Evolutionary conservation across 2,888 invertebrate genomes (phyloP), one percentile per base, ranked within the genome.

Genomic region (Glyphotaelius pellucidus): DNA sequence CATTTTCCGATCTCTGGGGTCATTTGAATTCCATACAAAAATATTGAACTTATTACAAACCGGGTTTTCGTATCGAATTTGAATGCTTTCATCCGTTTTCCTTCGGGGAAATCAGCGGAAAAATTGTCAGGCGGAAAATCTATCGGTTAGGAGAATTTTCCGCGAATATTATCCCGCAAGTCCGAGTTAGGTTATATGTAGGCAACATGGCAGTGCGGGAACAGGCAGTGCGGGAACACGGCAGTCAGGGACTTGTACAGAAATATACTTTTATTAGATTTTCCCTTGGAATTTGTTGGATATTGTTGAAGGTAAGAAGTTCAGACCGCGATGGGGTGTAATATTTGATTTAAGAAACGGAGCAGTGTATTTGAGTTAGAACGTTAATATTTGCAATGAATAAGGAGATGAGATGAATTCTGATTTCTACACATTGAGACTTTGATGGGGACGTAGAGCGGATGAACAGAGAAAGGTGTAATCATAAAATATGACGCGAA

Each of bases 61-160:
- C 12, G 88, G 67, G 11, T 88, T 89, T 86, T 42, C 79, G 35
- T 52, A n/a, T 86, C 88, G 67, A 35, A 79, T 89, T 89, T 79
- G 79, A 89, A 89, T 80, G 79, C 79, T 86, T 90, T 79, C 38
- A 90, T 31, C n/a, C 84, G 80, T 83, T 89, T 92, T 87, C 90
- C 92, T 52, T 67, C 31, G 14, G 92, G 92, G 89, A 91, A 91
- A 91, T 91, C 91, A 89, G 91, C 83, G 91, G 25, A 83, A 90
- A 92, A 92, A 92, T 92, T 92, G 90, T 80, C 47, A 86, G n/a
- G 89, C 89, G 80, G 80, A 90, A 42, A 89, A 81, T 90, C 31
- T 42, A 90, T 90, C 38, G 90, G 90, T 80, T 47, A 32, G 81
- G 81, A 90, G 81, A 38, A 81, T 90, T 90, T 90, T 81, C 42